Conservation (phyloP, 2,888 invertebrate species). For the Melinopterus prodromus region DNA sequence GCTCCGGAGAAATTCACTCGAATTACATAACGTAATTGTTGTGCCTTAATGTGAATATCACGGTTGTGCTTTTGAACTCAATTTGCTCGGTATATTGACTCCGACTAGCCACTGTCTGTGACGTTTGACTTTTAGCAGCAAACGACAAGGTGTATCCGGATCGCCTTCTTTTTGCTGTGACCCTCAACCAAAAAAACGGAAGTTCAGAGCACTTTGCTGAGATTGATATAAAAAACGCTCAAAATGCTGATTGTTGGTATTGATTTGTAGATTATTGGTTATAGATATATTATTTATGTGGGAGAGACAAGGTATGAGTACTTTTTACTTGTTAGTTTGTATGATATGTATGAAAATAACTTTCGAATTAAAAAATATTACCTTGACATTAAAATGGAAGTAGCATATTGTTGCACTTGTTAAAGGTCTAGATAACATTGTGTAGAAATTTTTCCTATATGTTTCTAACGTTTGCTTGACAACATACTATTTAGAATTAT, state of each 20-base stretch:
- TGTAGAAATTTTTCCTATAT: not conserved
- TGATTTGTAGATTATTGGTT: not conserved
- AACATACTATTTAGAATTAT: no score
- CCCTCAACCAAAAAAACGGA: slow-evolving; percentile 4
- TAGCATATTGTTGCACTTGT: slow-evolving; percentile 4
- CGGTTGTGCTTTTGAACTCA: not conserved
- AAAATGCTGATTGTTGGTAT: not conserved
- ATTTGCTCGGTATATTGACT: not conserved
- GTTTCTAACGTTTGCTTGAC: not conserved
- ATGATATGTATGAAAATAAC: not conserved
- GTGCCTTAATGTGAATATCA: not conserved
- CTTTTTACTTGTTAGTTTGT: not conserved
- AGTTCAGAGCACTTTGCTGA: not conserved
- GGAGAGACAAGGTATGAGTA: not conserved
- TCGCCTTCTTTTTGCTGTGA: not conserved
- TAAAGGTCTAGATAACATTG: not conserved
- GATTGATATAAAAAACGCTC: not conserved
- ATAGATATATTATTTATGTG: not conserved
- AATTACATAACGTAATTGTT: not conserved
- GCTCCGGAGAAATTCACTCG: not conserved
- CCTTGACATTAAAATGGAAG: not conserved
- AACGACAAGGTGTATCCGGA: not conserved
- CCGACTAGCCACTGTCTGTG: not conserved
- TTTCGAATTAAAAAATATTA: not conserved
- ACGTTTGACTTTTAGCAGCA: not conserved